Evolutionary conservation across 2,797 vertebrate species (phyloP).

Genomic region (Pyrocephalus nanus): DNA sequence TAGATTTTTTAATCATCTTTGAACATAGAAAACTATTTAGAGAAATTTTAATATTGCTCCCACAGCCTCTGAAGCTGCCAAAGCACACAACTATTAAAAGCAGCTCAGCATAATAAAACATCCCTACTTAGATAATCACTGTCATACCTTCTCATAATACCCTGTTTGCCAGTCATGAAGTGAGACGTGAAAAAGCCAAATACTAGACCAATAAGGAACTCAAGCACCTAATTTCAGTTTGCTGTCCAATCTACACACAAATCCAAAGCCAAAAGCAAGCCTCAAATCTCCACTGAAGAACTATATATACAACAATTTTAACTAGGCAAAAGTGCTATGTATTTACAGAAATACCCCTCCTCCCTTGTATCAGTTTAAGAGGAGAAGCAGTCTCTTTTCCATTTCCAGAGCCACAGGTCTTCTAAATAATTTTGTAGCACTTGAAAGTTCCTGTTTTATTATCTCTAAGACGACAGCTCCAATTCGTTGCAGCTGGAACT

Average conservation of each 20-base stretch:
- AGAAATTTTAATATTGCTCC: not conserved
- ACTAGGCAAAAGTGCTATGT: no score
- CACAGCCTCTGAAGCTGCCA: not conserved
- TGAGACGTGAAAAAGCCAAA: not conserved
- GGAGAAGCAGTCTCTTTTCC: no score
- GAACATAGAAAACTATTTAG: not conserved
- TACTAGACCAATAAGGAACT: not conserved
- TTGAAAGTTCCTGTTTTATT: no score
- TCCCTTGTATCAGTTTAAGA: no score
- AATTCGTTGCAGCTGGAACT: no score
- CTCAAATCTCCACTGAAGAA: not conserved
- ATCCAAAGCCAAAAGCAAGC: not conserved
- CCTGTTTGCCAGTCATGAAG: not conserved
- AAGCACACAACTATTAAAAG: not conserved
- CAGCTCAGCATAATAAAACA: not conserved
- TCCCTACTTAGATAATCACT: not conserved
- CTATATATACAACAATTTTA: no score
- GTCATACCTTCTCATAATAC: not conserved
- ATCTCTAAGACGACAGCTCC: no score
- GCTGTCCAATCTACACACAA: not conserved
- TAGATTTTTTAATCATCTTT: not conserved
- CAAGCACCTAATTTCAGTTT: not conserved
- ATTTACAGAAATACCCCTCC: no score
- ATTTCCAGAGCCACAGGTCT: no score
- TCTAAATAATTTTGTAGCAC: no score